These are phyloP conservation scores for Leptinotarsa rubiginosa DNA, from an alignment of 2,888 invertebrate species.

Conservation along the genomic window DNA sequence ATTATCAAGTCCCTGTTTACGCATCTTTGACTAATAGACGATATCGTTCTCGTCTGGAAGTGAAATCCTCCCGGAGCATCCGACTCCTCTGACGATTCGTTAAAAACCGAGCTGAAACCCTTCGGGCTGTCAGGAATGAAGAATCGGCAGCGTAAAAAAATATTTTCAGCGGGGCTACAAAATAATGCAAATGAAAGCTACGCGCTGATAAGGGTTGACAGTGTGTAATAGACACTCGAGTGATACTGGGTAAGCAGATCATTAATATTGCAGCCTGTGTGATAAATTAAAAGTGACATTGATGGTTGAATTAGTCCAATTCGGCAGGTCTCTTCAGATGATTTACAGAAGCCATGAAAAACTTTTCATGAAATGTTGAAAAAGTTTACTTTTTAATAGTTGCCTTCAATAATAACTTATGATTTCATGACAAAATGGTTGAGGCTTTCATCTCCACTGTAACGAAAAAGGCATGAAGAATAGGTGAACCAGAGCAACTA, in stretches of 20 bases:
- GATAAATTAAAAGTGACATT: not conserved
- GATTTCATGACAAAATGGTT: too few relatives aligned
- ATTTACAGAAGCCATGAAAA: not conserved
- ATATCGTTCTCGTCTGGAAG: not conserved
- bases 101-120: constrained; percentile 1
- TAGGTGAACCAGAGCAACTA: too few relatives aligned
- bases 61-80: not conserved
- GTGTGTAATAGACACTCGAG: constrained; percentile 32
- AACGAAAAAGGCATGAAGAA: too few relatives aligned
- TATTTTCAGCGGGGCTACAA: not conserved
- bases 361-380: not conserved
- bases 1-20: too few relatives aligned
- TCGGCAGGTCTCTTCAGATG: not conserved
- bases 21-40: too few relatives aligned
- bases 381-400: too few relatives aligned
- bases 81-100: not conserved
- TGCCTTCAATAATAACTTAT: too few relatives aligned
- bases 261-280: constrained; percentile 29
- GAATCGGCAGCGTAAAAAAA: not conserved
- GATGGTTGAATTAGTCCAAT: not conserved
- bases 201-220: constrained; percentile 33
- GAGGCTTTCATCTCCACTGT: too few relatives aligned
- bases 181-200: constrained; percentile 13
- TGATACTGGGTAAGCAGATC: constrained; percentile 26
- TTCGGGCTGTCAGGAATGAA: not conserved